Evolutionary conservation across 1,140 invertebrate species (phyloP), one percentile per base, ranked within the genome.

Genomic region (Drosophila varians): DNA sequence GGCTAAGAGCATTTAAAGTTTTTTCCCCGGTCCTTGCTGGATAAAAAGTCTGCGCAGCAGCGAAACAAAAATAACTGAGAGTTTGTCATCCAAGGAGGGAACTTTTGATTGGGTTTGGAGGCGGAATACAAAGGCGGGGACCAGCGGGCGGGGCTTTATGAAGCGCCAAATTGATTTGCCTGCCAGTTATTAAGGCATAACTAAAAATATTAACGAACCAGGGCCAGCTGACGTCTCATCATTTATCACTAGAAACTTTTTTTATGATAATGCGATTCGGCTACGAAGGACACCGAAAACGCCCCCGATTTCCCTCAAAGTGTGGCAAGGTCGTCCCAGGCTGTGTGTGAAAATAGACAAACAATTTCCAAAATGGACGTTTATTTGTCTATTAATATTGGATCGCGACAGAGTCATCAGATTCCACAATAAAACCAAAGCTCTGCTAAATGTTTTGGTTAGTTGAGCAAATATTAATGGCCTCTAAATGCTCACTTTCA

Each of bases 121-220:
- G 28, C 3, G 3, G 28, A 31, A n/a, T n/a, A n/a, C n/a, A n/a
- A n/a, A n/a, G n/a, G n/a, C n/a, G n/a, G n/a, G 21, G 21, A n/a
- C n/a, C n/a, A 21, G 21, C 65, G 43, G 42, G 14, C 45, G 14
- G 45, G 43, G 51, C 70, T 79, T 86, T 64, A 84, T 84, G 79
- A 69, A 76, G 79, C 79, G 79, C 79, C 57, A 84, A 84, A 84
- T 84, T 84, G 79, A 84, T 84, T 84, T 66, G 80, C 57, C 73
- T 69, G 76, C 57, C 80, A 53, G 72, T 79, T 79, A 84, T 86
- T 80, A 76, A 74, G 68, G 76, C 80, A 84, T 80, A 76, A 86
- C 80, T 86, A 80, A 86, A 84, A 86, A 76, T 84, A 86, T 86
- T 80, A 86, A 80, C 76, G 76, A 86, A 58, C 57, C 76, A 45